These are phyloP conservation scores for Manis pentadactyla DNA, from an alignment of 2,797 vertebrate species.

Conservation along the genomic window DNA sequence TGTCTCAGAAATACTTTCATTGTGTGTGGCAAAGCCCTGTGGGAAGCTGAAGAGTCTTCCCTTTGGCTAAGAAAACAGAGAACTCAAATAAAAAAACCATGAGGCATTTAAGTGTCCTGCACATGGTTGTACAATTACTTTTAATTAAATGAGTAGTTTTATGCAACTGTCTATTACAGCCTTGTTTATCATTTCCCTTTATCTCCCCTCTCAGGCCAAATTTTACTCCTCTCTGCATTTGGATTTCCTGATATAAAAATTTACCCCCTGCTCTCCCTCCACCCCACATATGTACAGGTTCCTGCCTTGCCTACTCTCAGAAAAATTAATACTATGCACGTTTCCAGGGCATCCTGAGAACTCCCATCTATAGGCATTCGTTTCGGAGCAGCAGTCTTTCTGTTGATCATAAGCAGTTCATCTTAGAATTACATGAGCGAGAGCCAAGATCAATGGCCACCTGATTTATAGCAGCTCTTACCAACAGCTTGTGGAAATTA, in stretches of 20 bases:
- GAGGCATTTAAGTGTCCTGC: background rate
- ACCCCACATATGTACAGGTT: background rate
- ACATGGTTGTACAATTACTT: conserved; percentile 2
- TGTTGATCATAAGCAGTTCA: conserved; percentile 75
- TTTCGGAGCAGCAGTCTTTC: conserved; percentile 67
- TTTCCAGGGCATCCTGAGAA: conserved; percentile 61
- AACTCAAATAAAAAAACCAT: background rate
- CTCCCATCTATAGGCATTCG: background rate
- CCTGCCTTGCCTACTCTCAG: conserved; percentile 31
- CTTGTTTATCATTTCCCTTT: conserved; percentile 1
- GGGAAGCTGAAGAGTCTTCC: background rate
- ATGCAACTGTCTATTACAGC: conserved; percentile 57
- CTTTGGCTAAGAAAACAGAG: background rate
- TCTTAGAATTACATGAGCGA: conserved; percentile 65
- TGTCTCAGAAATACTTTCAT: background rate
- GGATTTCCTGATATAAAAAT: conserved; percentile 7
- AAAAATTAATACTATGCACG: conserved; percentile 14
- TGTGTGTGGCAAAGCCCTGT: background rate
- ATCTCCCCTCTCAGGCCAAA: conserved; percentile 10
- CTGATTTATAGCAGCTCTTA: conserved; percentile 84
- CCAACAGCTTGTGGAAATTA: conserved; percentile 85
- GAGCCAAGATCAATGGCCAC: conserved; percentile 81
- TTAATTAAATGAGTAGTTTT: conserved; percentile 71
- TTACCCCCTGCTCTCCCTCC: background rate
- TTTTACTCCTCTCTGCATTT: background rate